Evolutionary conservation across 2,888 invertebrate species (phyloP).

Genomic region (Sesia bembeciformis): DNA sequence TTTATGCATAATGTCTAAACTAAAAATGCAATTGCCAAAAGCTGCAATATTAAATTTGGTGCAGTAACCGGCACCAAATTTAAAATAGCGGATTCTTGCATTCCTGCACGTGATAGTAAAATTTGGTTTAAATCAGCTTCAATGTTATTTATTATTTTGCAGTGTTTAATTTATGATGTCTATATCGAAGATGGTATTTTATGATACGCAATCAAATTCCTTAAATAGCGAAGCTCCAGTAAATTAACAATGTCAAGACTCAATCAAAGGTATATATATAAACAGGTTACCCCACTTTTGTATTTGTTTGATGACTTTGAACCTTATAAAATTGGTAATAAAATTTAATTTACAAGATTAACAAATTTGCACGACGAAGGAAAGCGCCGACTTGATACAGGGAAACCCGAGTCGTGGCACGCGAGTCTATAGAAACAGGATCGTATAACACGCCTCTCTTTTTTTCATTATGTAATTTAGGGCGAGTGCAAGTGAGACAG

Average conservation of each 20-base stretch:
- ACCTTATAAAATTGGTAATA: constrained; percentile 1
- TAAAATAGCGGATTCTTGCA: background rate
- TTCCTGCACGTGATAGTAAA: background rate
- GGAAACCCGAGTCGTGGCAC: constrained; percentile 32
- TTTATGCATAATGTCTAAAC: no score
- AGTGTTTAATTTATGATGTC: no score
- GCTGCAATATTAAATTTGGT: background rate
- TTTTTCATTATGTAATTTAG: constrained; percentile 9
- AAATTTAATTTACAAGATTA: constrained; percentile 1
- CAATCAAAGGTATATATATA: constrained; percentile 1
- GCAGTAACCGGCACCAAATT: background rate
- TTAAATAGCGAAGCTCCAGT: no score
- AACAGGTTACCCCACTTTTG: background rate
- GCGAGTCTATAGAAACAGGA: constrained; percentile 28
- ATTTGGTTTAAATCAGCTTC: no score
- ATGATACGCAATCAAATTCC: no score
- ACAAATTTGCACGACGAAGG: constrained; percentile 30
- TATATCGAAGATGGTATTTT: no score
- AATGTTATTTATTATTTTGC: no score
- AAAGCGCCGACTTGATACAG: constrained; percentile 34
- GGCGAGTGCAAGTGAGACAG: constrained; percentile 20
- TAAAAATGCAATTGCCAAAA: background rate
- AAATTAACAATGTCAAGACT: no score
- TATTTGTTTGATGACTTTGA: background rate
- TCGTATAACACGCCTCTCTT: constrained; percentile 25